Evolutionary conservation across 2,797 vertebrate species (phyloP), one percentile per base, ranked within the genome.

Genomic region (Amblyraja radiata): DNA sequence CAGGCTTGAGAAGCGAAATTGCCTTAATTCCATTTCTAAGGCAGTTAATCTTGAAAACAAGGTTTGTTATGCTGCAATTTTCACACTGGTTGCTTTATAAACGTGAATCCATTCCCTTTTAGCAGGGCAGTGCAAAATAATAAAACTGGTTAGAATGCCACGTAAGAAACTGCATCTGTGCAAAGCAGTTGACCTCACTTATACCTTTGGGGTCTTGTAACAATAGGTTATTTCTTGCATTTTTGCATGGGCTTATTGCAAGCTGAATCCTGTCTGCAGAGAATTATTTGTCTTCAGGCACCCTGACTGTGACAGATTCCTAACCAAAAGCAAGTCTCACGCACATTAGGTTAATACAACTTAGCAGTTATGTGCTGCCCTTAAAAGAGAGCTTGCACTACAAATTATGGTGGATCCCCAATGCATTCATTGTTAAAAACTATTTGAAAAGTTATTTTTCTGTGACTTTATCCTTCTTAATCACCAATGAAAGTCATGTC

Each of bases 271-370:
- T 32, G 8, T 68, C 84, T 88, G 61, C n/a, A 88, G 28, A 88
- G 84, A 65, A 68, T 88, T 88, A 63, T n/a, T 88, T 88, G n/a
- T n/a, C 63, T 65, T 88, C 61, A 68, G n/a, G 16, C n/a, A 68
- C 2, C n/a, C 84, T 68, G 16, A 16, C n/a, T 32, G 14, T 88
- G 84, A 88, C 84, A 65, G 63, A 88, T 68, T 88, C n/a, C 84
- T 68, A 88, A 88, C 63, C n/a, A 63, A 88, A 88, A 68, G n/a
- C 84, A 88, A 68, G n/a, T 36, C 68, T 92, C 79, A 68, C 21
- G 6, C 21, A 76, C 21, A 28, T 92, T 74, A 76, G 39, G 90
- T 46, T 54, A 73, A 91, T n/a, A 13, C 39, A 39, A 18, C 65
- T 46, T 73, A 73, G 36, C 71, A 76, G 71, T 46, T 76, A n/a